These are phyloP conservation scores for Dermochelys coriacea DNA, from an alignment of 2,797 vertebrate species.

Conservation along the genomic window DNA sequence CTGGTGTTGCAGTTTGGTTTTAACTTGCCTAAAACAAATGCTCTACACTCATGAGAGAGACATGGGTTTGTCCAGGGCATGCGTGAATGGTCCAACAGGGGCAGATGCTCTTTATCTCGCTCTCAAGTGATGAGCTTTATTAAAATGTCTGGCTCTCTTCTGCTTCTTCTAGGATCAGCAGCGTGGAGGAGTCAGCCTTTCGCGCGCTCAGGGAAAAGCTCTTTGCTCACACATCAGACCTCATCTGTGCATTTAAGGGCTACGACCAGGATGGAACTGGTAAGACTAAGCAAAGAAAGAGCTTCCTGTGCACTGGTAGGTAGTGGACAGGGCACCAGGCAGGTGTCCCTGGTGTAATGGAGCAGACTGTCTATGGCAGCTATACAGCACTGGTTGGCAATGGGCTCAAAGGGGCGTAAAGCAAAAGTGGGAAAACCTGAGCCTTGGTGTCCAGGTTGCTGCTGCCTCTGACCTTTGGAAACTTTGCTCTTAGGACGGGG, in stretches of 20 bases:
- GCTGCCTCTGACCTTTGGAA: background rate
- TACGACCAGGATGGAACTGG: slow-evolving; percentile 85
- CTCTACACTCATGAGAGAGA: background rate
- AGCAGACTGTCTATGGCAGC: fast-evolving
- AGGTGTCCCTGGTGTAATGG: background rate
- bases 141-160: background rate
- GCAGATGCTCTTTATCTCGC: background rate
- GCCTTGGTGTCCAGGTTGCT: background rate
- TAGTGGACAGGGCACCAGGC: background rate
- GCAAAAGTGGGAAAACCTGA: background rate
- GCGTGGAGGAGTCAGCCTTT: slow-evolving; percentile 92
- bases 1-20: background rate
- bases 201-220: slow-evolving; percentile 88
- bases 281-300: slow-evolving; percentile 56
- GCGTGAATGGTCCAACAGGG: fast-evolving
- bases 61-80: background rate
- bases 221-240: slow-evolving; percentile 90
- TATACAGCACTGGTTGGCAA: background rate
- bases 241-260: slow-evolving; percentile 86
- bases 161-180: slow-evolving; percentile 83
- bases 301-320: fast-evolving
- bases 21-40: background rate
- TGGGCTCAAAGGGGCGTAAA: background rate
- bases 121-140: background rate
- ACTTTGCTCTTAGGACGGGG: no score